phyloP scores from a whole-genome alignment of 2,888 invertebrate species.

The Eupithecia subfuscata region DNA sequence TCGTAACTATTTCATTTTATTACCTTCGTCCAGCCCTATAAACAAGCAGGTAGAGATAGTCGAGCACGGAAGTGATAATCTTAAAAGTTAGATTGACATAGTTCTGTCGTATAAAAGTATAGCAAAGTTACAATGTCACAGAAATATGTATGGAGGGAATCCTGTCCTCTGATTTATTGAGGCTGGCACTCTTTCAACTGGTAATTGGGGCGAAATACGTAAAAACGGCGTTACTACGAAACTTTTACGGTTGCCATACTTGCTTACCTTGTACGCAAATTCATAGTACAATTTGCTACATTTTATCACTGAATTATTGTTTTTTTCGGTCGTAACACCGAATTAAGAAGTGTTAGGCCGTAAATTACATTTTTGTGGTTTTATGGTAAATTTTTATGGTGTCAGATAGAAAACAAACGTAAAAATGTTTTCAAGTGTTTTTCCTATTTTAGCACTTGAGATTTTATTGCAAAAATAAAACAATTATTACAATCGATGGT shows the following conservation, averaged over 20 bases:
- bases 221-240: slow-evolving; percentile 58
- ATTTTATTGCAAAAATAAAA: slow-evolving; percentile 34
- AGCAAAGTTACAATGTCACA: slow-evolving; percentile 74
- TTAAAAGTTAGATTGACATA: slow-evolving; percentile 83
- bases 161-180: slow-evolving; percentile 65
- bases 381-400: slow-evolving; percentile 44
- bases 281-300: slow-evolving; percentile 34
- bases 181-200: slow-evolving; percentile 74
- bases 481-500: slow-evolving; percentile 19
- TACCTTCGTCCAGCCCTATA: slow-evolving; percentile 57
- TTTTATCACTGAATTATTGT: slow-evolving; percentile 39
- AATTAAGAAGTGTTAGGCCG: slow-evolving; percentile 44
- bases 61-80: slow-evolving; percentile 78
- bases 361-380: slow-evolving; percentile 42
- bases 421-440: slow-evolving; percentile 41
- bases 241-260: slow-evolving; percentile 51
- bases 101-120: slow-evolving; percentile 75
- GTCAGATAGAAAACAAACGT: slow-evolving; percentile 44
- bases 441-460: slow-evolving; percentile 39
- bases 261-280: slow-evolving; percentile 32
- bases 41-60: slow-evolving; percentile 68
- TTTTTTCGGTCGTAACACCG: slow-evolving; percentile 41
- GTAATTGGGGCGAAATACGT: slow-evolving; percentile 73
- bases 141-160: slow-evolving; percentile 57
- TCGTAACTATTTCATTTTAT: slow-evolving; percentile 40